Evolutionary conservation across 2,113 vertebrate species (phyloP), one percentile per base, ranked within the genome.

Genomic region (Notarius quadriscutis): DNA sequence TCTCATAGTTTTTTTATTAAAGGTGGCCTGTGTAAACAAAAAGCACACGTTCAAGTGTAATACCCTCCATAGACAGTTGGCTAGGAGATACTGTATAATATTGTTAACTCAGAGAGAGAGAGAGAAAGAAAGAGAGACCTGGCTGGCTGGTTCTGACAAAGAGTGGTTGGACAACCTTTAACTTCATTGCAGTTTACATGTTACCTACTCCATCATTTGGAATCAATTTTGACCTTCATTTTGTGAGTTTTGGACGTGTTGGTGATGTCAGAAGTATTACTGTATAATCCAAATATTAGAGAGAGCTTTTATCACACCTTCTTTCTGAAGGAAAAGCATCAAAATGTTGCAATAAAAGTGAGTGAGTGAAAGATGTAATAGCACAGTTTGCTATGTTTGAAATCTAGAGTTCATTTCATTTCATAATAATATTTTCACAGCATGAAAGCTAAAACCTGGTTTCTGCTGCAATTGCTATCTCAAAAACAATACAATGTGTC

Each of bases 1-100:
- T 93, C 92, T 92, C 94, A 94, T 95, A 93, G 93, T 91, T 90
- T 94, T 94, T 95, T 94, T 94, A 94, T 94, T 94, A 94, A 94
- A 93, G 93, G 90, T 88, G 92, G 91, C 91, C 92, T 92, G 92
- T 90, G 91, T 92, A 94, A 95, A 94, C 93, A 93, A 91, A 93
- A 93, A 91, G 77, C 92, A 94, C 92, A 93, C 94, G 93, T 94
- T 92, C 91, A 89, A 91, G 93, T 91, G 91, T 93, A 92, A 92
- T 92, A 93, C 91, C 92, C 91, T 89, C 53, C 89, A 89, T 88
- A 94, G 93, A 93, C 48, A 88, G 86, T 81, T 88, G 91, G 86
- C 91, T 85, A 87, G 88, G 48, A 89, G 91, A 92, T 93, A 80
- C 81, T 86, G 91, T 92, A 89, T 91, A 90, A 92, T 95, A 90